Conservation (phyloP, 1,140 invertebrate species). For the Drosophila pachea region DNA sequence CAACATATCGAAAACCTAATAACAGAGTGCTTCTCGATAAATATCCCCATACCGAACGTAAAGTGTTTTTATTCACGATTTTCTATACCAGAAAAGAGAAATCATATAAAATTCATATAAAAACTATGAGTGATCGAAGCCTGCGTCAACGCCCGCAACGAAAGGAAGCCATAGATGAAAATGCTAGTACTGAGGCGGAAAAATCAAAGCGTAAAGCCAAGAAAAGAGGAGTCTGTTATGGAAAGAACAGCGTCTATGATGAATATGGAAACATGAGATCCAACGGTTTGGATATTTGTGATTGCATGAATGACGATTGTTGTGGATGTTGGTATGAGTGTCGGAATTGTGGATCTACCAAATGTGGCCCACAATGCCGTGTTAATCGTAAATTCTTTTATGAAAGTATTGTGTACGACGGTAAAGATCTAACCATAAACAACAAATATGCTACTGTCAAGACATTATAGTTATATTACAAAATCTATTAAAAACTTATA, state of each 20-base stretch:
- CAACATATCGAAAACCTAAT: neutral
- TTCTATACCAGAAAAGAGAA: no score
- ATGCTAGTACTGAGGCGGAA: constrained; percentile 27
- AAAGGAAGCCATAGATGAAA: constrained; percentile 37
- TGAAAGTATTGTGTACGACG: constrained; percentile 67
- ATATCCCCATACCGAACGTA: no score
- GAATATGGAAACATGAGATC: constrained; percentile 62
- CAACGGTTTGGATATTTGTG: constrained; percentile 63
- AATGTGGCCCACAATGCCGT: constrained; percentile 68
- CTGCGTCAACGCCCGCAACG: constrained; percentile 55
- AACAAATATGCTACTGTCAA: constrained; percentile 46
- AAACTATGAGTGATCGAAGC: constrained; percentile 42
- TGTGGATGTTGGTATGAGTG: constrained; percentile 70
- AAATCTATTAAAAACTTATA: neutral
- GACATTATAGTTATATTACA: neutral
- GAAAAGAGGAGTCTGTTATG: constrained; percentile 42
- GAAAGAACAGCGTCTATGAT: constrained; percentile 60
- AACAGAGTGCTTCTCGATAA: no score
- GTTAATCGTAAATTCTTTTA: constrained; percentile 71
- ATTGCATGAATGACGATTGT: constrained; percentile 69
- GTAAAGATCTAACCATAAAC: constrained; percentile 60
- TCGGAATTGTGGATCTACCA: constrained; percentile 56
- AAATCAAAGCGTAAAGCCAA: constrained; percentile 49
- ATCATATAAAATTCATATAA: neutral
- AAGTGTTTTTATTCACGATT: no score